Base-by-base conservation (phyloP, 2,797 vertebrate species). In the Argyrosomus regius region DNA sequence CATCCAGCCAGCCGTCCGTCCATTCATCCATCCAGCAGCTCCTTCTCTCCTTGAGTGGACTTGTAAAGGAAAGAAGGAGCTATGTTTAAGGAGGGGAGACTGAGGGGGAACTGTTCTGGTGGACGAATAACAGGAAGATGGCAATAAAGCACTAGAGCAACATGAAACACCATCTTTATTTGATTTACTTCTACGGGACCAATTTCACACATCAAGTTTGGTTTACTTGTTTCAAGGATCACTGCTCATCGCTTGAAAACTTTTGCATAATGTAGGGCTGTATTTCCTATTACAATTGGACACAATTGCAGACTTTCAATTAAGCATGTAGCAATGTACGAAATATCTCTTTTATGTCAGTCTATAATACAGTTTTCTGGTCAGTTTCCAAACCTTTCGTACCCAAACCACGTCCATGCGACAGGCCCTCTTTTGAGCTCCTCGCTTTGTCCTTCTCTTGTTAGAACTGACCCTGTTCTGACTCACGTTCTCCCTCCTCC, bases 11-110 rank as follows among this genome's bases (percentile, higher is more conserved):
- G 18, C 41, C 6, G 4, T 65, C 46, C 6, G 4, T 65, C 50
- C 35, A 58, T 59, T 39, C 45, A 65, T 43, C 18, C 45, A 65
- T 43, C 18, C 60, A 24, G 12, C 24, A 31, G 20, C 61, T 77
- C 24, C 31, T 35, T 45, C 68, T 9, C 53, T 80, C 20, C 22
- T 49, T 39, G n/a, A 61, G 24, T 24, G 16, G 28, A 39, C 17
- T 45, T 67, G 20, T 0, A 1, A 17, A 17, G 39, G 41, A 60
- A 61, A 35, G 24, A 11, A 8, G 74, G 26, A 5, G 0, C 20
- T 14, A 3, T 54, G 20, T 49, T 49, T 39, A 26, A 54, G 67
- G 35, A 39, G 4, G 45, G 39, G 59, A 64, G 3, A 28, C 26
- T 49, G 26, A 69, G 48, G 18, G 20, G 49, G 22, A 52, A 54